A percentile compares a stretch with the other conserved stretches of the same genome.
Conservation (phyloP, 2,797 vertebrate species). For the Crypturellus tataupa region DNA sequence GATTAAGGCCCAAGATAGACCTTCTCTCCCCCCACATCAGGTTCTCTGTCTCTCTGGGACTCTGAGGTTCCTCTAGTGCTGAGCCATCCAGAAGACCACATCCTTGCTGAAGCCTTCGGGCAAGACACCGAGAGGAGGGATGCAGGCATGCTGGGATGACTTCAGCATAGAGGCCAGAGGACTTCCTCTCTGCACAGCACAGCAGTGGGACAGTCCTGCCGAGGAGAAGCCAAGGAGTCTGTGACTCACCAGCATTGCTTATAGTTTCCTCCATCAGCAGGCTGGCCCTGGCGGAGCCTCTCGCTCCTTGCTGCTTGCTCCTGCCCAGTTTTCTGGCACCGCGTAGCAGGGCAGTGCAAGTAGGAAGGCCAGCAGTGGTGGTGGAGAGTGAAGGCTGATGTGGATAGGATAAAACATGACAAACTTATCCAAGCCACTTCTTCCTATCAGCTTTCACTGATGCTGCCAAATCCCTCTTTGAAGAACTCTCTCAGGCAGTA, state of each 20-base stretch:
- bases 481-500: slow-evolving; percentile 33
- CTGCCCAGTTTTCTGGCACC: background rate
- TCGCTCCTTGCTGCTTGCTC: background rate
- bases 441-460: slow-evolving; percentile 25
- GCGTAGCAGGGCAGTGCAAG: background rate
- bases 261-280: background rate
- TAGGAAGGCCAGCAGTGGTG: background rate
- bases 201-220: background rate
- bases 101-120: background rate
- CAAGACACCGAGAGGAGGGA: background rate
- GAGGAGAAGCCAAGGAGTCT: background rate
- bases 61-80: background rate
- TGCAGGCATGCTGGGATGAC: background rate
- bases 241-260: accelerated
- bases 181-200: background rate
- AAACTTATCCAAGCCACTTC: slow-evolving; percentile 5
- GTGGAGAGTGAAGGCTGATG: background rate
- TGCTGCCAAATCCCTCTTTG: slow-evolving; percentile 50
- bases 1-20: background rate
- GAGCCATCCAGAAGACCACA: background rate
- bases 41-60: background rate
- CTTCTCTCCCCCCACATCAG: background rate
- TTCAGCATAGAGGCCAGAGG: background rate
- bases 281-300: accelerated
- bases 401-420: slow-evolving; percentile 12